Base-by-base conservation (phyloP, 2,797 vertebrate species). In the Sebastiscus albofasciatus region DNA sequence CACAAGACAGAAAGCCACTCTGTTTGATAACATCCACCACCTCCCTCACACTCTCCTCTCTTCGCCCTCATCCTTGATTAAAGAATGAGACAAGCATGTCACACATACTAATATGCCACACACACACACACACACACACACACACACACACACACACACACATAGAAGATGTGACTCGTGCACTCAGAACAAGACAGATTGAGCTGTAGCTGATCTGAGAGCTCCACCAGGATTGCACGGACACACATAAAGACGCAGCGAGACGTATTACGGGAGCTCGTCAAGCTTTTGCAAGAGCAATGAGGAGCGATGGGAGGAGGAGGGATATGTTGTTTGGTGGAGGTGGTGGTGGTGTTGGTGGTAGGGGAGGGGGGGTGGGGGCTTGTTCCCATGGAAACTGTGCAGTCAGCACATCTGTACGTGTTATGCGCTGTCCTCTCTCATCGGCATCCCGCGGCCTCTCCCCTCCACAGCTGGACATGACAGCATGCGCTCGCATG, bases 381-480 rank as follows among this genome's bases (percentile, higher is more conserved):
- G 83, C 84, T 81, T 72, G 95, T 96, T 96, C 90, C 96, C 95
- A 95, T 96, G 94, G 96, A 96, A 96, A 96, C 95, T 91, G 94
- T 95, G 94, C 93, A 95, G 94, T 96, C 96, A 96, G 95, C 95
- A 95, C 94, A 96, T 94, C 95, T 95, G 95, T 92, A 93, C 85
- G 85, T 84, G 89, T 93, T 93, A 65, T 90, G 84, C 68, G 79
- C 86, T 90, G 92, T 94, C 94, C 86, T 92, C 81, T 90, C 90
- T 86, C 79, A 84, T 94, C 76, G 90, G 90, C 90, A 79, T 94
- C 94, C 80, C 72, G 64, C n/a, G 73, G 87, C 90, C 84, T 91
- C 84, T 82, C 84, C 29, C 78, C 77, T 26, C 87, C 78, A 81
- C 87, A 87, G 88, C 91, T 89, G 91, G 92, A 90, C 86, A 67